Conservation (phyloP, 1,140 invertebrate genomes). For the Tetragnatha versicolor region DNA sequence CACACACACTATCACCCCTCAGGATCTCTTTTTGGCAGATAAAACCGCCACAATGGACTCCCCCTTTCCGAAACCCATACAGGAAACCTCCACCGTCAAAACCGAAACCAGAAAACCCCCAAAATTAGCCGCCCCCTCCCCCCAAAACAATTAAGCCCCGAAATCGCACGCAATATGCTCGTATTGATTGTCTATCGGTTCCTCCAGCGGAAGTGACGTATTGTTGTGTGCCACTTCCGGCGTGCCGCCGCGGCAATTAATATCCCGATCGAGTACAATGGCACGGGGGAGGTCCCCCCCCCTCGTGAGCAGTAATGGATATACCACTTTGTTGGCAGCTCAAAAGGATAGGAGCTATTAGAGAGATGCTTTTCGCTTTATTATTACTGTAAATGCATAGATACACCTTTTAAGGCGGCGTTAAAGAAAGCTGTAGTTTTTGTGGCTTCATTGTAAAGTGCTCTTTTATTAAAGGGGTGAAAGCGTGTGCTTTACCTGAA, state of each 20-base stretch:
- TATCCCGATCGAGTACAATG: conserved; percentile 46
- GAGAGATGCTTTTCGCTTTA: conserved; percentile 26
- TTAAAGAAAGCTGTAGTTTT: conserved; percentile 10
- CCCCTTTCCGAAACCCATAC: conserved; percentile 10
- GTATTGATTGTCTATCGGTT: conserved; percentile 48
- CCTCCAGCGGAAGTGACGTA: conserved; percentile 40
- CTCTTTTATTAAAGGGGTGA: conserved; percentile 39
- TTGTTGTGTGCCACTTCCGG: conserved; percentile 50
- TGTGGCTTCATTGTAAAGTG: conserved; percentile 16
- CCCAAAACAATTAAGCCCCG: not conserved
- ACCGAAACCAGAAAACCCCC: too few species aligned
- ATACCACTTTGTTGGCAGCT: conserved; percentile 45
- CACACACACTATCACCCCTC: conserved; percentile 1
- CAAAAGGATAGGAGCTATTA: conserved; percentile 44
- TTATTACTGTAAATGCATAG: conserved; percentile 24
- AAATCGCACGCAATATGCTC: conserved; percentile 27
- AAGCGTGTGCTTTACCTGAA: conserved; percentile 9
- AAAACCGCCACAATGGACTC: conserved; percentile 17
- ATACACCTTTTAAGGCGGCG: conserved; percentile 32
- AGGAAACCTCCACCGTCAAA: too few species aligned
- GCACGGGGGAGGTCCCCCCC: not conserved
- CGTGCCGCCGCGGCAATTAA: conserved; percentile 45
- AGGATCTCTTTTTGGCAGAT: conserved; percentile 36
- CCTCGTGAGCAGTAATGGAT: conserved; percentile 48
- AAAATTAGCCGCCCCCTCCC: not conserved